Evolutionary conservation across 2,888 invertebrate genomes (phyloP), one percentile per base, ranked within the genome.

Genomic region (Hydrotaea diabolus): DNA sequence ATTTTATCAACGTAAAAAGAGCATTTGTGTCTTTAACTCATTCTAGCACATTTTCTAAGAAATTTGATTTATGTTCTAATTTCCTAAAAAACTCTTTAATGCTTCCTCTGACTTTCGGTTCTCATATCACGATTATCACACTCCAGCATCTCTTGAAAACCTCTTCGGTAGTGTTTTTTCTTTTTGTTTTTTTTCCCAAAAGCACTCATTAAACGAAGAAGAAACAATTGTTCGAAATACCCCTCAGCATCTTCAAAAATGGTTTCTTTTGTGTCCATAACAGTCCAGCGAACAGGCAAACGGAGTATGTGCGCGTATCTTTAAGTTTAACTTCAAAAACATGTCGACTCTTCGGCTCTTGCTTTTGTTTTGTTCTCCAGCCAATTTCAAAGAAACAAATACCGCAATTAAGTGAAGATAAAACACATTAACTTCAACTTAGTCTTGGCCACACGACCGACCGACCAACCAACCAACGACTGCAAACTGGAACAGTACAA

Each of bases 351-450:
- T 31, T 31, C 2, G 31, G 2, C 31, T 31, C 7, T 49, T 13
- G 8, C 11, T 36, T 21, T 66, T 17, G 9, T 53, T 31, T 76
- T 49, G 39, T 66, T 55, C 57, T 26, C n/a, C 13, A 73, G 69
- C 23, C 71, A 15, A 76, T 77, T 77, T 78, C 80, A 83, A 80
- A 82, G 80, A 72, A 77, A 62, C 31, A 64, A 75, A 75, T 62
- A 72, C 82, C 80, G 82, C 77, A 78, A 78, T 85, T 77, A 76
- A 82, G 71, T 73, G 74, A 53, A 77, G 80, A 74, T 82, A 74
- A 82, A 49, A 66, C 26, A 57, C 11, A 77, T 15, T n/a, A 72
- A 55, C 55, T 74, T 36, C 49, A 49, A 66, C 19, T 17, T 19
- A 43, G 21, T 49, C 49, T 73, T 64, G 77, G 19, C 43, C 62